Conservation (phyloP, 2,113 vertebrate species). For the Heterochromis multidens region DNA sequence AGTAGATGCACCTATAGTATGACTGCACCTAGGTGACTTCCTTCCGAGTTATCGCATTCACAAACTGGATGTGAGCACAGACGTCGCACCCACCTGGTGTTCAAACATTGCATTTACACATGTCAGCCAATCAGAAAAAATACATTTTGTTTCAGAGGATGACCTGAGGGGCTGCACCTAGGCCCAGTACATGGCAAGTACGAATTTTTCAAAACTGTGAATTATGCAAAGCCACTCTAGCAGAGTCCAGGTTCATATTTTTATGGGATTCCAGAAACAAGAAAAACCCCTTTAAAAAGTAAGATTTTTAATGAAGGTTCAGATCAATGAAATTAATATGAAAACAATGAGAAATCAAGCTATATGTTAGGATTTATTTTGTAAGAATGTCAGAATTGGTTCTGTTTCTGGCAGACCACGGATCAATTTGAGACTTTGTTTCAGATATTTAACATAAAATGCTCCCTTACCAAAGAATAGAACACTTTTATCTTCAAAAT, state of each 20-base stretch:
- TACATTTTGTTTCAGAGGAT: neutral
- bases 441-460: neutral
- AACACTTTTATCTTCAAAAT: neutral
- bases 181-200: neutral
- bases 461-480: neutral
- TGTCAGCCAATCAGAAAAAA: neutral
- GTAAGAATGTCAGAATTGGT: neutral
- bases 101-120: neutral
- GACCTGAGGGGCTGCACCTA: neutral
- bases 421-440: neutral
- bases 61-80: neutral
- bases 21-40: too few species aligned
- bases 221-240: neutral
- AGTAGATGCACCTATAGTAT: too few species aligned
- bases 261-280: neutral
- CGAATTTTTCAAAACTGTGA: neutral
- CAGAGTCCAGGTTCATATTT: neutral
- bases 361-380: conserved; percentile 20
- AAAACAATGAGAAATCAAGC: neutral
- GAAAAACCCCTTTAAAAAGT: neutral
- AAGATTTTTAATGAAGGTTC: neutral
- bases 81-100: neutral
- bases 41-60: too few species aligned
- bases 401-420: neutral
- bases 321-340: neutral